A percentile compares a stretch with the other conserved stretches of the same genome.
Conservation (phyloP, 2,888 invertebrate species). For the Trilocha varians region DNA sequence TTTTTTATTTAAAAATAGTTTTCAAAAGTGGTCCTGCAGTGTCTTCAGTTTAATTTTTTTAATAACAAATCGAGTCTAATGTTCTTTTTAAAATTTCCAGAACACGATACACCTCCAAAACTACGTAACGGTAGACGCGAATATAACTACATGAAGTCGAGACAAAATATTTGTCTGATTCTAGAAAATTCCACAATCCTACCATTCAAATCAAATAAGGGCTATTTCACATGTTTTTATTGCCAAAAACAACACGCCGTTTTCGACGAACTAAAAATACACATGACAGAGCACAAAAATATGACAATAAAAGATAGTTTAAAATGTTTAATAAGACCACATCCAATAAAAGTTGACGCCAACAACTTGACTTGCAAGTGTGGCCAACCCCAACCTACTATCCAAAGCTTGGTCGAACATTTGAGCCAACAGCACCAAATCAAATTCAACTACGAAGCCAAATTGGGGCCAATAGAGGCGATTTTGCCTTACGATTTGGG, state of each 20-base stretch:
- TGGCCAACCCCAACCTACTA: constrained; percentile 9
- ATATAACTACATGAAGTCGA: constrained; percentile 11
- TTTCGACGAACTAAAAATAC: constrained; percentile 16
- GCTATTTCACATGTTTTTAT: constrained; percentile 22
- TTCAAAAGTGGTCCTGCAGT: too few species aligned
- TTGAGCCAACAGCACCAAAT: constrained; percentile 14
- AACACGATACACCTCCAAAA: neutral
- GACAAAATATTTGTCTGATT: constrained; percentile 17
- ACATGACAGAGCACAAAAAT: constrained; percentile 14
- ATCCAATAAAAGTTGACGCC: constrained; percentile 16
- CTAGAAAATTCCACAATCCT: constrained; percentile 21
- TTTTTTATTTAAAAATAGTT: too few species aligned
- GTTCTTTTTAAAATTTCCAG: neutral
- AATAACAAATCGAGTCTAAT: too few species aligned
- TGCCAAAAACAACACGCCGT: constrained; percentile 17
- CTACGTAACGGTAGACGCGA: neutral
- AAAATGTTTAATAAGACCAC: constrained; percentile 15
- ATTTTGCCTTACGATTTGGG: constrained; percentile 19
- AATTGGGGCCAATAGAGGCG: constrained; percentile 15
- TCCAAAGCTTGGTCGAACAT: constrained; percentile 17
- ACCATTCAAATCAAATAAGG: constrained; percentile 20
- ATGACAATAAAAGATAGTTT: constrained; percentile 12
- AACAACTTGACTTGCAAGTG: constrained; percentile 20
- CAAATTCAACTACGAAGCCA: constrained; percentile 15
- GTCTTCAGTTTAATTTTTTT: too few species aligned